phyloP scores from a whole-genome alignment of 2,888 invertebrate species.

The Steinernema hermaphroditum region DNA sequence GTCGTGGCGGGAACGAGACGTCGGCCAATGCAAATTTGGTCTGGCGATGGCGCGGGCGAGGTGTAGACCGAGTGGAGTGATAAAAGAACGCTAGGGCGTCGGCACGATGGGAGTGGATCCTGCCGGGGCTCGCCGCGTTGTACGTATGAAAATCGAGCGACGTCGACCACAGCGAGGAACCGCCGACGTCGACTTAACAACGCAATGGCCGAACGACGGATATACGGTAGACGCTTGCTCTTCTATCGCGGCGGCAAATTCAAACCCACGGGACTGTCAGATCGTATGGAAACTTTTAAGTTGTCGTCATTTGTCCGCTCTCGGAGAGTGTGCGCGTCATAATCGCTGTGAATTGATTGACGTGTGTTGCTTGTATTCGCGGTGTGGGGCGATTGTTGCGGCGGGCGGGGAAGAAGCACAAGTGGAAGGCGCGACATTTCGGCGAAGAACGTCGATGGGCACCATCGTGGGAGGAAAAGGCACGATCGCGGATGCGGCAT shows the following conservation, averaged over 20 bases:
- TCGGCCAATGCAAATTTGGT: background rate
- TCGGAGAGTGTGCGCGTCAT: background rate
- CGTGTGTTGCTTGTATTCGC: constrained; percentile 21
- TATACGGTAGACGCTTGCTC: constrained; percentile 22
- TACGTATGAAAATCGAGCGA: background rate
- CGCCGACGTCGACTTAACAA: background rate
- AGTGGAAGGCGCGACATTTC: background rate
- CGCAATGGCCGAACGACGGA: background rate
- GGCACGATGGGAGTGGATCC: too few species aligned
- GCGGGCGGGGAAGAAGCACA: background rate
- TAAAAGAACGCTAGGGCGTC: too few species aligned
- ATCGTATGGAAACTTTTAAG: too few species aligned
- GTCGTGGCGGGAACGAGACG: background rate
- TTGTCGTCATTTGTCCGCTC: too few species aligned
- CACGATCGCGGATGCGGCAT: too few species aligned
- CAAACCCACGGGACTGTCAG: too few species aligned
- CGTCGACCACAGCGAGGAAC: background rate
- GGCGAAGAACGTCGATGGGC: background rate
- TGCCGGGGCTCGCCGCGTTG: background rate
- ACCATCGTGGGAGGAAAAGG: too few species aligned
- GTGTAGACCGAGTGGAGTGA: background rate
- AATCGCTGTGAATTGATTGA: constrained; percentile 11
- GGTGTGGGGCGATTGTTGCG: constrained; percentile 5
- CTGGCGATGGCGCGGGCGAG: background rate
- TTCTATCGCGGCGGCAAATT: too few species aligned